Evolutionary conservation across 2,888 invertebrate species (phyloP).

Genomic region (Drosophila monieri): DNA sequence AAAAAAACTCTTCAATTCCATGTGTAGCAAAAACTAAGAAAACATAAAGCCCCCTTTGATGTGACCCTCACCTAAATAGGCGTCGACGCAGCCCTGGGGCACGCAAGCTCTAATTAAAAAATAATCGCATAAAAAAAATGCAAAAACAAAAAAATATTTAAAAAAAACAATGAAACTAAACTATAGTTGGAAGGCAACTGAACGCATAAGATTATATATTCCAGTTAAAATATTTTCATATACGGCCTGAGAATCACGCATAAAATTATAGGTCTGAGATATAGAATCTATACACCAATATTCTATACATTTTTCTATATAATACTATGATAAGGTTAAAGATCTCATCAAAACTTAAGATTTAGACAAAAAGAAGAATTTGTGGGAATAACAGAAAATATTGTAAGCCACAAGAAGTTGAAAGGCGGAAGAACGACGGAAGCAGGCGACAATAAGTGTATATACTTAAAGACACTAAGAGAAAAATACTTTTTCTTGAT

Average conservation of each 20-base stretch:
- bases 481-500: background rate
- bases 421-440: constrained; percentile 59
- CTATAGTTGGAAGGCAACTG: constrained; percentile 25
- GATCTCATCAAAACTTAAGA: constrained; percentile 3
- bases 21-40: constrained; percentile 1
- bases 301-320: constrained; percentile 2
- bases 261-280: constrained; percentile 55
- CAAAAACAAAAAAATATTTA: background rate
- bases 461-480: constrained; percentile 21
- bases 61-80: constrained; percentile 74
- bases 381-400: constrained; percentile 64
- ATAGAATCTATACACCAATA: background rate
- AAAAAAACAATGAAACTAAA: too few relatives aligned
- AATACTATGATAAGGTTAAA: constrained; percentile 10
- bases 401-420: constrained; percentile 57
- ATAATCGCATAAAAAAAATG: constrained; percentile 11
- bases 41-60: constrained; percentile 4
- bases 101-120: constrained; percentile 59
- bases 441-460: constrained; percentile 48
- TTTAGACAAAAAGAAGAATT: constrained; percentile 10
- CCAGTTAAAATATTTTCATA: constrained; percentile 3
- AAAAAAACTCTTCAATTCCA: constrained; percentile 7
- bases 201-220: constrained; percentile 10
- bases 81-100: constrained; percentile 56
- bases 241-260: constrained; percentile 65